These are phyloP conservation scores for Bolinopsis microptera DNA, from an alignment of 37 sponge, comb jelly and placozoan genomes.

Conservation along the genomic window DNA sequence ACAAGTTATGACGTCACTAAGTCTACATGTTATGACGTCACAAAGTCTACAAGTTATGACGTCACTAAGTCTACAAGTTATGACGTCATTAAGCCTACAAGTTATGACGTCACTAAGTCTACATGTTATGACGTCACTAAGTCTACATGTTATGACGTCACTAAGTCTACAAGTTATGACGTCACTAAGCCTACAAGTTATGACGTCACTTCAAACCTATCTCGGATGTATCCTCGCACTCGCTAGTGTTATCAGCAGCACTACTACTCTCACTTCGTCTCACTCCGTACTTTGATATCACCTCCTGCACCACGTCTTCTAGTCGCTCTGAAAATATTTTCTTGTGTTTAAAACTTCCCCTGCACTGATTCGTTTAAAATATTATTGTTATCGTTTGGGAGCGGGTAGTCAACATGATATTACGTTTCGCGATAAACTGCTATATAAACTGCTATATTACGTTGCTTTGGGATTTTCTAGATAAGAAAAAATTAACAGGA, in stretches of 20 bases:
- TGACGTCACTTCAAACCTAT: neutral
- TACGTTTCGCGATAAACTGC: too few relatives aligned
- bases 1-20: too few relatives aligned
- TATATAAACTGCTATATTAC: too few relatives aligned
- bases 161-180: neutral
- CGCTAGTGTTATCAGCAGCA: constrained; percentile 27
- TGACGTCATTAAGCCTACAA: too few relatives aligned
- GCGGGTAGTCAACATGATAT: too few relatives aligned
- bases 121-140: too few relatives aligned
- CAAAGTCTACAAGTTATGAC: neutral
- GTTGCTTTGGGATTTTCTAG: too few relatives aligned
- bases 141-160: neutral
- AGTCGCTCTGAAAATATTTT: neutral
- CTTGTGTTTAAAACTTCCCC: too few relatives aligned
- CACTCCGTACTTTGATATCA: constrained; percentile 1
- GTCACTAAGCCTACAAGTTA: neutral
- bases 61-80: neutral
- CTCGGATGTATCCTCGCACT: neutral
- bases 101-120: too few relatives aligned
- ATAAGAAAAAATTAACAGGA: too few relatives aligned
- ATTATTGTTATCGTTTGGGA: too few relatives aligned
- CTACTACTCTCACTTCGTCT: constrained; percentile 13
- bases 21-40: neutral
- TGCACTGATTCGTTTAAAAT: neutral
- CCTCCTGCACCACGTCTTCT: constrained; percentile 31